phyloP scores from a whole-genome alignment of 2,113 vertebrate species.

The Oostethus manadensis region DNA sequence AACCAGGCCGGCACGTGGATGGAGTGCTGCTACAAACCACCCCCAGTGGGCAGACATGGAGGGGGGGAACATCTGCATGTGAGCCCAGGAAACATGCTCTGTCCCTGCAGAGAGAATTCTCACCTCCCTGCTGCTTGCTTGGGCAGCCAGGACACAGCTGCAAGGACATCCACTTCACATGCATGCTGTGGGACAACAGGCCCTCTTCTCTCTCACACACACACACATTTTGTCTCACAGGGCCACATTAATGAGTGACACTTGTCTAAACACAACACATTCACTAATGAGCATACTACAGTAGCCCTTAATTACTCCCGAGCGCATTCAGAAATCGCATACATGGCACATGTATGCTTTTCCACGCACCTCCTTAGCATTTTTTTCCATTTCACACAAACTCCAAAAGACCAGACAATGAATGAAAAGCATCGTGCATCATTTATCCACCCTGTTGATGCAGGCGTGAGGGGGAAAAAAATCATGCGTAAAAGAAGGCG shows the following conservation, averaged over 20 bases:
- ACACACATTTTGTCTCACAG: background rate
- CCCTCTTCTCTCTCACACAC: constrained; percentile 17
- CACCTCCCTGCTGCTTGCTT: constrained; percentile 25
- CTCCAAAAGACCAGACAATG: too few species aligned
- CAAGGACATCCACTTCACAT: constrained; percentile 28
- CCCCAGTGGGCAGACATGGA: constrained; percentile 15
- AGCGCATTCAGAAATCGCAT: constrained; percentile 16
- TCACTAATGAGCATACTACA: background rate
- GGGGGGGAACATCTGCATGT: constrained; percentile 35
- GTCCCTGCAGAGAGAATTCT: constrained; percentile 25
- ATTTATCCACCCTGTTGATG: constrained; percentile 32
- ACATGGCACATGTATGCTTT: background rate
- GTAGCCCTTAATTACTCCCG: background rate
- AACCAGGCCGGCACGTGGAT: constrained; percentile 49
- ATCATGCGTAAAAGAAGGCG: constrained; percentile 56
- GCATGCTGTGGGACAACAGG: constrained; percentile 24
- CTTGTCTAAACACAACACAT: background rate
- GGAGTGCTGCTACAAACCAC: constrained; percentile 24
- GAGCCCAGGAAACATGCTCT: constrained; percentile 32
- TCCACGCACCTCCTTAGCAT: background rate
- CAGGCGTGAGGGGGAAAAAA: background rate
- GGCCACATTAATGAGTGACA: background rate
- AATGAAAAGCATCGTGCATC: background rate
- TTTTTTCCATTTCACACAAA: too few species aligned
- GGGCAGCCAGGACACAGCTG: constrained; percentile 20